Conservation (phyloP, 2,888 invertebrate genomes). For the Spodoptera littoralis region DNA sequence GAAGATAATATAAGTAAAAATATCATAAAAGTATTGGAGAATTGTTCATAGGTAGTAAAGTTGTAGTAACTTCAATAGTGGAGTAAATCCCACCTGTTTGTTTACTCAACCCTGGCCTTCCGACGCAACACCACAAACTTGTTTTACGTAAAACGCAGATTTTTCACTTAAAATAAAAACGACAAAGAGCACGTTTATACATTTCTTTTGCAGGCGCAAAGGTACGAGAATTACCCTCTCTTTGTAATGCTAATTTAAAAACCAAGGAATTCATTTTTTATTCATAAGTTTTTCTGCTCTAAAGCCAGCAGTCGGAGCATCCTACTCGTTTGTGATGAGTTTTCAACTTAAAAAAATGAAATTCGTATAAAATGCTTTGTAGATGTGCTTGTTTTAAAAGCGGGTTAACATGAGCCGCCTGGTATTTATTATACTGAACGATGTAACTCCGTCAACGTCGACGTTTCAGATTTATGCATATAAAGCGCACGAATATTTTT, state of each 20-base stretch:
- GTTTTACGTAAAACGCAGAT: constrained; percentile 71
- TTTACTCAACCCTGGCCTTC: constrained; percentile 18
- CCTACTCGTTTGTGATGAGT: constrained; percentile 82
- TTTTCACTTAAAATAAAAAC: constrained; percentile 80
- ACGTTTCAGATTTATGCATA: constrained; percentile 42
- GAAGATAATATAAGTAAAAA: too few species aligned
- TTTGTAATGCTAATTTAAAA: constrained; percentile 89
- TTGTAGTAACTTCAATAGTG: background rate
- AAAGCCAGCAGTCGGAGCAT: constrained; percentile 84
- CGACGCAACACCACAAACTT: constrained; percentile 31
- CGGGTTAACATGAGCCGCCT: constrained; percentile 47
- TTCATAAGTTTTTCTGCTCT: constrained; percentile 88
- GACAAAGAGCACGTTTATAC: constrained; percentile 81
- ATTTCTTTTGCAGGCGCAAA: constrained; percentile 83
- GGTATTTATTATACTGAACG: constrained; percentile 53
- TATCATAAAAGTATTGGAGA: too few species aligned
- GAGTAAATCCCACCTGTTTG: constrained; percentile 17
- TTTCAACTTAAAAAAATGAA: constrained; percentile 73
- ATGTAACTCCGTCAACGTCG: constrained; percentile 48
- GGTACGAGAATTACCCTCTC: constrained; percentile 87
- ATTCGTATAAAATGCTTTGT: constrained; percentile 69
- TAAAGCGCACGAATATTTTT: constrained; percentile 39
- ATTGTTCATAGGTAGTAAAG: too few species aligned
- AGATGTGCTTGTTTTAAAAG: constrained; percentile 58
- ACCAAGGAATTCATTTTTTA: constrained; percentile 89